Base-by-base conservation (phyloP, 1,140 invertebrate species). In the Whitmania pigra region DNA sequence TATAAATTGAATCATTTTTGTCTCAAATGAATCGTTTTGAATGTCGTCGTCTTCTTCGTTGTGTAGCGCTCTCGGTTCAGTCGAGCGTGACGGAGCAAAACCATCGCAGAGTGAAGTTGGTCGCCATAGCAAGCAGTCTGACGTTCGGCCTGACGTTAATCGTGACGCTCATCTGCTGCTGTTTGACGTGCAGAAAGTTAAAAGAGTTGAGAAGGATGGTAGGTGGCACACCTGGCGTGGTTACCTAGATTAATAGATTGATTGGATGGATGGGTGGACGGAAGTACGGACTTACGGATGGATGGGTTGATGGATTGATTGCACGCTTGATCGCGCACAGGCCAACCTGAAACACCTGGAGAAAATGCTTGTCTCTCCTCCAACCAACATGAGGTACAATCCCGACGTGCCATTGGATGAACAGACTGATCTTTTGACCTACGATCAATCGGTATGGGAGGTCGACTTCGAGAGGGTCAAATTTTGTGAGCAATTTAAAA, bases 401-500 rank as follows among this genome's bases (percentile, higher is more conserved):
- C 91, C 91, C 0, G 90, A 93, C 15, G 80, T 94, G 22, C 89
- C 89, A 0, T 84, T 96, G 0, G 89, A 91, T 68, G 92, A 95
- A 78, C 93, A 97, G 84, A 92, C 91, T 0, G 90, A 93, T 74
- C 83, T 93, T 25, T 82, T 97, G 57, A 92, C 93, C 0, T 97
- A 96, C 75, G 88, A 97, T 79, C 87, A n/a, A 17, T 25, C 22
- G 15, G 29, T 31, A 0, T 31, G 57, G 57, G 57, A 63, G 57
- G 57, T 63, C 2, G 57, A 63, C 57, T 13, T 25, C 5, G 57
- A 63, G 29, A 63, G 57, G 29, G 29, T 63, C 11, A 15, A 63
- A 63, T 63, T 63, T n/a, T 22, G 57, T 63, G 22, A 63, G 57
- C n/a, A n/a, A n/a, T n/a, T n/a, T n/a, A 25, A 22, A 63, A 63